phyloP scores from a whole-genome alignment of 2,113 vertebrate genomes.

The Carassius auratus region DNA sequence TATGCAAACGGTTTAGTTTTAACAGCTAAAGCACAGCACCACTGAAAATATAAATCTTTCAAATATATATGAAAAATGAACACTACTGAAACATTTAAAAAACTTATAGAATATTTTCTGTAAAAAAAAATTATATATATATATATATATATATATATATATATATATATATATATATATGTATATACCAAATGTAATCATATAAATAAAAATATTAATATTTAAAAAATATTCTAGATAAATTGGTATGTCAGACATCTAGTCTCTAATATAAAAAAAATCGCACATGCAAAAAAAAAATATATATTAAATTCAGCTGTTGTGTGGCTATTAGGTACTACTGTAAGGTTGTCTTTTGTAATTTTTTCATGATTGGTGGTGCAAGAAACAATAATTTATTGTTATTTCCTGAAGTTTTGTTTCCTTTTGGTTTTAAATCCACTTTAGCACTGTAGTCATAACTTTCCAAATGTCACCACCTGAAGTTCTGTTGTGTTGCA shows the following conservation, averaged over 20 bases:
- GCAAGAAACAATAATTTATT: not conserved
- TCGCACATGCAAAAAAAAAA: not conserved
- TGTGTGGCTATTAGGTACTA: not conserved
- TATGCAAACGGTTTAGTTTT: not conserved
- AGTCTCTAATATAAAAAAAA: not conserved
- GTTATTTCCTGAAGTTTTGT: not conserved
- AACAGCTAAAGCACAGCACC: not conserved
- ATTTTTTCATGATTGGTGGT: not conserved
- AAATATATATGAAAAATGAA: not conserved
- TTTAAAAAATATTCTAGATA: not conserved
- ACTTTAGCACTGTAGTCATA: slow-evolving; percentile 28
- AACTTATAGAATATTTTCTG: not conserved
- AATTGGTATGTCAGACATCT: not conserved
- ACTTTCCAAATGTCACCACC: too few species aligned
- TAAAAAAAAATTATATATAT: too few species aligned
- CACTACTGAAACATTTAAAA: not conserved
- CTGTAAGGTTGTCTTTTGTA: not conserved
- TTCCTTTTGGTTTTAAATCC: slow-evolving; percentile 46
- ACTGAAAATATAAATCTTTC: not conserved
- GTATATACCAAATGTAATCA: too few species aligned
- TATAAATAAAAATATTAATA: not conserved
- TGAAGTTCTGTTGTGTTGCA: too few species aligned
- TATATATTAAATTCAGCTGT: not conserved
- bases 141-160: too few species aligned
- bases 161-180: too few species aligned